A percentile compares a stretch with the other conserved stretches of the same genome.
Evolutionary conservation across 2,797 vertebrate species (phyloP).

Genomic region (Pteropus rufus): DNA sequence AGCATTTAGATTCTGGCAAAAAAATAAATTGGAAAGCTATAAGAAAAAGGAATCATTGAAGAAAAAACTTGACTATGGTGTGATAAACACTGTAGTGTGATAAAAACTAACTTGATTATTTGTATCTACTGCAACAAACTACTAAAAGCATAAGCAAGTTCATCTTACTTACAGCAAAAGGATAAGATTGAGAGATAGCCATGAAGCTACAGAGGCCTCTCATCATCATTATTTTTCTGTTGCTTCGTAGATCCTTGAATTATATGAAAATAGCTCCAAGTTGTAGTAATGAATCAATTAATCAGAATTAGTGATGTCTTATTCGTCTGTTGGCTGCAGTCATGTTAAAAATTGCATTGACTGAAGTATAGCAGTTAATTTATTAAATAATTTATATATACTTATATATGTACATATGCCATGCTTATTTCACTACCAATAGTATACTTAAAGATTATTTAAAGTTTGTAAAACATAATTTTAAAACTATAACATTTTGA

Average conservation of each 20-base stretch:
- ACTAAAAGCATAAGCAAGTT: neutral
- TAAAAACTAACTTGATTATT: neutral
- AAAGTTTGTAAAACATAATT: neutral
- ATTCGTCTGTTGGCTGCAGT: neutral
- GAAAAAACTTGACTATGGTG: neutral
- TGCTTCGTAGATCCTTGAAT: neutral
- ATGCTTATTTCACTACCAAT: neutral
- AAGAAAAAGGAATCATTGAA: neutral
- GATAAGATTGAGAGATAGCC: neutral
- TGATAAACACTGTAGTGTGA: neutral
- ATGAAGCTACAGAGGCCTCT: neutral
- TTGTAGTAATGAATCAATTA: neutral
- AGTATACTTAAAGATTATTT: neutral
- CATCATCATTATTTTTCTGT: neutral
- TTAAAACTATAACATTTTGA: neutral
- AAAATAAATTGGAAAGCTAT: neutral
- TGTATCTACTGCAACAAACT: neutral
- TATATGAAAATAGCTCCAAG: neutral
- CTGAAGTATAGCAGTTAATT: neutral
- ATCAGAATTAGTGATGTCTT: neutral
- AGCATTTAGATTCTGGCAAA: neutral
- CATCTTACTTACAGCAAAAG: neutral
- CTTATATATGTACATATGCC: neutral
- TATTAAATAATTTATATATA: neutral
- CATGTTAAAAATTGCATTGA: neutral